Base-by-base conservation (phyloP, 2,888 invertebrate genomes). In the Cantharis lateralis region DNA sequence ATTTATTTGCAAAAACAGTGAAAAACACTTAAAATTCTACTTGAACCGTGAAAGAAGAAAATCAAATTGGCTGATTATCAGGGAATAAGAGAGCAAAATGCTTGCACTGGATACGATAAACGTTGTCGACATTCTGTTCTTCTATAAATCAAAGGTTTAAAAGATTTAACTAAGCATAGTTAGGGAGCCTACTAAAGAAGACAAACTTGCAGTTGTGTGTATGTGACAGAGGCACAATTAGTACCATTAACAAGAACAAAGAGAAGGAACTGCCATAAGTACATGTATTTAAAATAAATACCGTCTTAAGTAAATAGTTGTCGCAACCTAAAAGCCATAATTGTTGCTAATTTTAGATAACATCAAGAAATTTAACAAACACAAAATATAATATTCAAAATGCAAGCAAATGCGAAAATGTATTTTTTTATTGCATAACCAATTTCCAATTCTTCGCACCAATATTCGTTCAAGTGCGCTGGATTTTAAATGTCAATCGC, bases 81-180 rank as follows among this genome's bases (percentile, higher is more conserved):
- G n/a, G n/a, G 48, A 48, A 48, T 48, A 48, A n/a, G 9, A n/a
- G n/a, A n/a, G n/a, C 5, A 48, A n/a, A 48, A n/a, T n/a, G n/a
- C n/a, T n/a, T n/a, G n/a, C 48, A 48, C 48, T 48, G 9, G 48
- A 48, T 48, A n/a, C 48, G 48, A 48, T 48, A 48, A 48, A 48
- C 48, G 48, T 48, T 48, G 48, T 48, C 48, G 48, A 48, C 48
- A 62, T 62, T 71, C 62, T 62, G 24, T 71, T 62, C 70, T 15
- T 13, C 70, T 71, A 71, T 62, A 71, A 62, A 71, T 71, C 71
- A 63, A 15, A 71, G 71, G 71, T 71, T 71, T 71, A 64, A 71
- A 18, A 64, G 71, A 71, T 71, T 71, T 71, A 26, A 48, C 64
- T 32, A 16, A 15, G 15, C 15, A 24, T 26, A 71, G 32, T 28